Conservation (phyloP, 2,113 vertebrate species). For the Holacanthus passer region DNA sequence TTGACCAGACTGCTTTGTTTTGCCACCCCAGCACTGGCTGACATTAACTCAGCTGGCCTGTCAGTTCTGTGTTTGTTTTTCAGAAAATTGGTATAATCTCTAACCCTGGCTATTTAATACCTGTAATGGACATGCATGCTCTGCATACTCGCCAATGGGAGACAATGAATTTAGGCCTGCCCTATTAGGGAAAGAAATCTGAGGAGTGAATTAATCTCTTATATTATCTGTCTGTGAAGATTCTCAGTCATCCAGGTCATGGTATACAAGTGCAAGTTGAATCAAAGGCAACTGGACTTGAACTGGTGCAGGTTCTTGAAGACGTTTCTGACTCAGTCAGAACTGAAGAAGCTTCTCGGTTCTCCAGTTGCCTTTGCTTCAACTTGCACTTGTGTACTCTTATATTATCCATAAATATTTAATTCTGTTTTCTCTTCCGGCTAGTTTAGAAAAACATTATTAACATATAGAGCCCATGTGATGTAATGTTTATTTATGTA, state of each 20-base stretch:
- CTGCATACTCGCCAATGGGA: constrained; percentile 13
- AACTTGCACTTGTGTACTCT: too few relatives aligned
- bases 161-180: constrained; percentile 20
- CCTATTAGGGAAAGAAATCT: constrained; percentile 40
- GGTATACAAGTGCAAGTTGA: too few relatives aligned
- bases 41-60: not conserved
- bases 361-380: too few relatives aligned
- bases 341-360: too few relatives aligned
- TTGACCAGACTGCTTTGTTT: constrained; percentile 20
- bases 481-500: constrained; percentile 24
- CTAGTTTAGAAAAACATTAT: constrained; percentile 21
- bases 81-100: not conserved
- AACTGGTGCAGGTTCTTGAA: too few relatives aligned
- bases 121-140: constrained; percentile 17
- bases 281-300: too few relatives aligned
- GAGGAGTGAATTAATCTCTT: constrained; percentile 40
- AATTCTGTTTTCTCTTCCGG: constrained; percentile 37
- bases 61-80: not conserved
- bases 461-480: constrained; percentile 19
- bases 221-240: too few relatives aligned
- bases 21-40: not conserved
- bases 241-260: too few relatives aligned
- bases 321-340: too few relatives aligned
- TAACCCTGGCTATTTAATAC: constrained; percentile 5
- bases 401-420: constrained; percentile 45